These are phyloP conservation scores for Oreochromis tanganicae DNA, from an alignment of 2,113 vertebrate species.

Conservation along the genomic window DNA sequence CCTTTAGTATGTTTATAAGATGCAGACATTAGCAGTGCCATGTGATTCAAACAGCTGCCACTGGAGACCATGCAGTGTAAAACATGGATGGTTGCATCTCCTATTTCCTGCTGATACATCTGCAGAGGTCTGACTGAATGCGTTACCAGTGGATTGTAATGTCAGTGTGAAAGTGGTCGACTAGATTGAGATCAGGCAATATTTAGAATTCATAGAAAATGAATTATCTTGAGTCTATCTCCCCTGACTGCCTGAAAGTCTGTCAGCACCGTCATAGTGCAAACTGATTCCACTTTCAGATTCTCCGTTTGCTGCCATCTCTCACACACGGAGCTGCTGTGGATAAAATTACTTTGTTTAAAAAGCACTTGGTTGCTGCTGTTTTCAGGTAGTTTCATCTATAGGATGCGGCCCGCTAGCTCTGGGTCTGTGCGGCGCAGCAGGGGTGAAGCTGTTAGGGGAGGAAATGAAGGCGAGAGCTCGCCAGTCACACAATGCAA, in stretches of 20 bases:
- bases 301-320: background rate
- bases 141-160: no score
- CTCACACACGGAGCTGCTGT: background rate
- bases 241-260: background rate
- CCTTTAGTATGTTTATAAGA: background rate
- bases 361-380: slow-evolving; percentile 12
- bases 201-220: background rate
- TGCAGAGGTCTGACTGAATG: background rate
- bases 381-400: background rate
- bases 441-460: slow-evolving; percentile 3
- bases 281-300: background rate
- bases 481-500: background rate
- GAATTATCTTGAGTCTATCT: background rate
- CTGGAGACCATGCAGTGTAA: background rate
- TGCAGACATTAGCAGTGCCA: background rate
- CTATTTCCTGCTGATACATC: background rate
- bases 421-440: slow-evolving; percentile 13
- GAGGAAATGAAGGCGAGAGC: slow-evolving; percentile 14
- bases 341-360: slow-evolving; percentile 12
- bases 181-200: background rate
- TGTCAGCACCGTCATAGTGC: background rate
- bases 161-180: background rate
- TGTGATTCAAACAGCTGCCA: background rate
- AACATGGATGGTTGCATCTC: background rate
- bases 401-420: background rate